Percentiles rank a stretch among this genome's conserved stretches.
These are phyloP conservation scores for Escarpia spicata DNA, from an alignment of 2,888 invertebrate genomes.

Conservation along the genomic window DNA sequence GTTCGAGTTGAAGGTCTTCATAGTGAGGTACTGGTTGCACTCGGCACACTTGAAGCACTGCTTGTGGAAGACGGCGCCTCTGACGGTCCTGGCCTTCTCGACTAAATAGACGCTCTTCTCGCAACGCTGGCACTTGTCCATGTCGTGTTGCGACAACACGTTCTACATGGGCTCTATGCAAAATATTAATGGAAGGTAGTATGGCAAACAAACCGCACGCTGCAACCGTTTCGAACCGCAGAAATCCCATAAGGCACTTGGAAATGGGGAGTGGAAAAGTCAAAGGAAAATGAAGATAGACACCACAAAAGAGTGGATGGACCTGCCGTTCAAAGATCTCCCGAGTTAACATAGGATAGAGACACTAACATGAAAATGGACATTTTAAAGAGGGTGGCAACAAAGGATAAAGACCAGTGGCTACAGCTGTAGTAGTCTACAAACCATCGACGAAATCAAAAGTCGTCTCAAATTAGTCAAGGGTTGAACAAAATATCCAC, in stretches of 20 bases:
- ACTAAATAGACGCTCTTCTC: constrained; percentile 95
- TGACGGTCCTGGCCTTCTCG: constrained; percentile 86
- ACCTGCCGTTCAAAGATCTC: background rate
- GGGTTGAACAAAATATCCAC: too few species aligned
- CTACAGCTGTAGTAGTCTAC: too few species aligned
- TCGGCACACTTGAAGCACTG: constrained; percentile 97
- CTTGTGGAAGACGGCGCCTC: constrained; percentile 92
- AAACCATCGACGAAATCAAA: too few species aligned
- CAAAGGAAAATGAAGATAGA: background rate
- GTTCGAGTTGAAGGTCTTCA: constrained; percentile 63
- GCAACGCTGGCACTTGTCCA: constrained; percentile 78
- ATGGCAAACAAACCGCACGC: too few species aligned
- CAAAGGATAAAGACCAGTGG: too few species aligned
- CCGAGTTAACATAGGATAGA: background rate
- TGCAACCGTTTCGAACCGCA: too few species aligned
- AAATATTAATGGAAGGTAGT: too few species aligned
- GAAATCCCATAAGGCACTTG: too few species aligned
- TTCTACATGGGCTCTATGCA: too few species aligned
- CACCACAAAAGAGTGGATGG: background rate
- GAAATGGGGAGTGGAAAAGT: background rate
- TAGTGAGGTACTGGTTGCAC: constrained; percentile 74
- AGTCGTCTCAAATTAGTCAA: too few species aligned
- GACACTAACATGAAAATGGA: too few species aligned
- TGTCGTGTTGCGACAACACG: background rate
- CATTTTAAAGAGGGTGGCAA: too few species aligned